A percentile compares a stretch with the other conserved stretches of the same genome.
Conservation (phyloP, 2,113 vertebrate species). For the Epinephelus fuscoguttatus region DNA sequence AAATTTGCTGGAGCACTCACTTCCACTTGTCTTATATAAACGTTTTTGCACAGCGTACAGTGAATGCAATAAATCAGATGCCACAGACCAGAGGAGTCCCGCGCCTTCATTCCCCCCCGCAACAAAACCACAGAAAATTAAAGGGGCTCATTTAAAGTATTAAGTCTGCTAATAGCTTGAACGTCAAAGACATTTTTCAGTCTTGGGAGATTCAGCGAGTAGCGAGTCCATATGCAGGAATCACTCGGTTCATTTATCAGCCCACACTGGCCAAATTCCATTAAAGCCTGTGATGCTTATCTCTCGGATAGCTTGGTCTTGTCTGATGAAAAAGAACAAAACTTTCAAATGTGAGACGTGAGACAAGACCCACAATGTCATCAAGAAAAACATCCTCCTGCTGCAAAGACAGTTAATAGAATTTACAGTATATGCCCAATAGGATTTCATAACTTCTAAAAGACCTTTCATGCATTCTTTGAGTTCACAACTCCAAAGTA, state of each 20-base stretch:
- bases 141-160: constrained; percentile 42
- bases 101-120: background rate
- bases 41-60: constrained; percentile 32
- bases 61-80: constrained; percentile 52
- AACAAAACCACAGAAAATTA: constrained; percentile 31
- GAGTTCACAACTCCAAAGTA: constrained; percentile 9
- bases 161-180: constrained; percentile 31
- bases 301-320: background rate
- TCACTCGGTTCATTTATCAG: constrained; percentile 51
- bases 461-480: constrained; percentile 10
- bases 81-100: constrained; percentile 14
- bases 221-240: constrained; percentile 18
- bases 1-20: constrained; percentile 54
- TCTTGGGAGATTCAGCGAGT: background rate
- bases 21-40: constrained; percentile 59
- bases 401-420: constrained; percentile 21
- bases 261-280: constrained; percentile 33
- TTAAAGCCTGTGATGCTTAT: constrained; percentile 37
- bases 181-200: constrained; percentile 19
- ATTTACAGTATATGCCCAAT: constrained; percentile 11
- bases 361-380: constrained; percentile 42
- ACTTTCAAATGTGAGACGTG: constrained; percentile 27
- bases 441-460: constrained; percentile 7
- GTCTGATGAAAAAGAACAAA: constrained; percentile 41
- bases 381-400: constrained; percentile 26